These are phyloP conservation scores for Aplysina aerophoba DNA, from an alignment of 37 sponge, comb jelly and placozoan species.

Conservation along the genomic window DNA sequence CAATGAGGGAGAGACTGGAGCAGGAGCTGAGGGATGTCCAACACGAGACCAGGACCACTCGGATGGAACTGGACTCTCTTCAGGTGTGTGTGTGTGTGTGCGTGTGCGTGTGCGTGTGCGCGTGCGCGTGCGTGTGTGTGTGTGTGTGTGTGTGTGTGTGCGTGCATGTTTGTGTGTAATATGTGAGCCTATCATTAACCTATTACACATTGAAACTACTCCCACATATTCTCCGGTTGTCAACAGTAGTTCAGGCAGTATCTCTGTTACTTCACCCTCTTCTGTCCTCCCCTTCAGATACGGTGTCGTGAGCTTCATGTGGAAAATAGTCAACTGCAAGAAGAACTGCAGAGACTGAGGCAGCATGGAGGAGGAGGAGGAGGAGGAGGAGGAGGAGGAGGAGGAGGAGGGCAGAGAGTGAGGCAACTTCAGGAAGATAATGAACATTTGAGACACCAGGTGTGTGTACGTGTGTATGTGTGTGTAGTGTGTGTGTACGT, in stretches of 20 bases:
- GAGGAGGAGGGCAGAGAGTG: not conserved
- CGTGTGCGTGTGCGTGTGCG: too few relatives aligned
- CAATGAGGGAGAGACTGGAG: not conserved
- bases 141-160: too few relatives aligned
- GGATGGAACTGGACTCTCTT: too few relatives aligned
- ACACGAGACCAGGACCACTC: not conserved
- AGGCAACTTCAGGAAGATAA: not conserved
- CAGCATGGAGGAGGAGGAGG: not conserved
- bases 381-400: not conserved
- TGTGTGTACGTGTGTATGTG: conserved; percentile 31
- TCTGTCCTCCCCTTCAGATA: too few relatives aligned
- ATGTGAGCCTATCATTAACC: too few relatives aligned
- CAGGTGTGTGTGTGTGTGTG: too few relatives aligned
- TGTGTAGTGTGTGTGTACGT: conserved; percentile 31
- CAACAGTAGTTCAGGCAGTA: too few relatives aligned
- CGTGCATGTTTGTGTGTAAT: too few relatives aligned
- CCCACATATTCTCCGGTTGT: too few relatives aligned
- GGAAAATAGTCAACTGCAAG: not conserved
- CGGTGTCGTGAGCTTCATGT: not conserved
- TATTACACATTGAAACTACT: too few relatives aligned
- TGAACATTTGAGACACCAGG: conserved; percentile 4
- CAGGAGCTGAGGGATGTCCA: not conserved
- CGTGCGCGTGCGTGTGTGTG: too few relatives aligned
- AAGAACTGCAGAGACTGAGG: not conserved
- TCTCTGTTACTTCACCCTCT: too few relatives aligned